A percentile compares a stretch with the other conserved stretches of the same genome.
Conservation (phyloP, 2,888 invertebrate genomes). For the Globia sparganii region DNA sequence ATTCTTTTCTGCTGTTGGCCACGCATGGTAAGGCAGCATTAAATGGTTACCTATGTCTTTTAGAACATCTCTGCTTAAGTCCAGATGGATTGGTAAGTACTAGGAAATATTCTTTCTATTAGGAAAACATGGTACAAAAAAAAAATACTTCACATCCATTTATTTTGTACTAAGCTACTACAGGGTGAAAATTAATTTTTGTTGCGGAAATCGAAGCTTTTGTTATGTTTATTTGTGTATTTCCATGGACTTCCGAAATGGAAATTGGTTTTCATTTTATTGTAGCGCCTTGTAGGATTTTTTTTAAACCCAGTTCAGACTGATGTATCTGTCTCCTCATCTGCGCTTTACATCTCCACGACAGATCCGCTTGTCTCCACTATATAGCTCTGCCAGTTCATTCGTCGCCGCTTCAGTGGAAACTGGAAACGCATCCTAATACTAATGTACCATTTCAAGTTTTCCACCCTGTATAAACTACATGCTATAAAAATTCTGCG, state of each 20-base stretch:
- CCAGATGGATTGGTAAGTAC: slow-evolving; percentile 82
- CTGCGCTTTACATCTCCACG: background rate
- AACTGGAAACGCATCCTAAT: background rate
- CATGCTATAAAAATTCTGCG: no score
- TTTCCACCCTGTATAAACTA: no score
- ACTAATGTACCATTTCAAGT: no score
- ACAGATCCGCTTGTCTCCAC: background rate
- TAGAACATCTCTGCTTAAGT: slow-evolving; percentile 84
- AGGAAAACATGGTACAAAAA: background rate
- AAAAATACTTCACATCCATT: no score
- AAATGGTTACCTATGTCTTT: slow-evolving; percentile 76
- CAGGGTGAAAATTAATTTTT: background rate
- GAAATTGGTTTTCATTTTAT: background rate
- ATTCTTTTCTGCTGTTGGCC: slow-evolving; percentile 77
- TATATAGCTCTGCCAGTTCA: background rate
- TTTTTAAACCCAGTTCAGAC: background rate
- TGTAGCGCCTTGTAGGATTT: background rate
- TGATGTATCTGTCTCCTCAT: background rate
- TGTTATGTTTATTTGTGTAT: background rate
- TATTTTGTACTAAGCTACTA: background rate
- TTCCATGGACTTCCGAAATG: background rate
- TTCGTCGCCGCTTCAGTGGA: background rate
- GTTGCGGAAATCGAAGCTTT: no score
- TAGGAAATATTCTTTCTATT: slow-evolving; percentile 1
- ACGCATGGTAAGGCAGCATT: slow-evolving; percentile 83